These are phyloP conservation scores for Verasper variegatus DNA, from an alignment of 2,113 vertebrate genomes.

Conservation along the genomic window DNA sequence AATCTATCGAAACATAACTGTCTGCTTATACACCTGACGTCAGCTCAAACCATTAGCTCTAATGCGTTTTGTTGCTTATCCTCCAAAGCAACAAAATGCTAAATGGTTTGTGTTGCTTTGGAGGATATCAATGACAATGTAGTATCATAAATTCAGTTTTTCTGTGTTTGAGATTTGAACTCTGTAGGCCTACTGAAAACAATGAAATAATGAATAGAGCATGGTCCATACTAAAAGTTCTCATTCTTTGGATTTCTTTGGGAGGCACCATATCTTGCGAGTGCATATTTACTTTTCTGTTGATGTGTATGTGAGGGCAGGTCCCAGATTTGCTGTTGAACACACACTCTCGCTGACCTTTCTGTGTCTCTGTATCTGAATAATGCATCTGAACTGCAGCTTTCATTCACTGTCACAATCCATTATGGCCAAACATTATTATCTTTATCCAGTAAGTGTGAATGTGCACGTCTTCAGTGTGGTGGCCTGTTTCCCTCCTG, in stretches of 20 bases:
- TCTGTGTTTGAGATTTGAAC: no score
- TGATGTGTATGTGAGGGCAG: slow-evolving; percentile 25
- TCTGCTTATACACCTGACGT: slow-evolving; percentile 1
- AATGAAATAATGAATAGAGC: neutral
- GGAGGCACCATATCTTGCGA: no score
- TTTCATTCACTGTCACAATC: neutral
- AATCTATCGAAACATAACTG: neutral
- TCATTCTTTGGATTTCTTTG: no score
- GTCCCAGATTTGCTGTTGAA: neutral
- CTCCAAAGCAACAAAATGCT: no score
- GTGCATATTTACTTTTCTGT: neutral
- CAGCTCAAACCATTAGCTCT: neutral
- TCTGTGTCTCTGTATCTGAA: neutral
- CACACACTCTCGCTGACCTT: no score
- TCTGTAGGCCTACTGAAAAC: neutral
- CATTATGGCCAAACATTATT: neutral
- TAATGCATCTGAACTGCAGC: neutral
- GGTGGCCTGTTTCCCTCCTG: slow-evolving; percentile 21
- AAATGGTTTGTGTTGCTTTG: no score
- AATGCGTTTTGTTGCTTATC: no score
- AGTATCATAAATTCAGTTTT: no score
- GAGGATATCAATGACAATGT: no score
- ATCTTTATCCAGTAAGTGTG: neutral
- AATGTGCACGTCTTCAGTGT: neutral
- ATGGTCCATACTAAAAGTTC: neutral